Conservation (phyloP, 2,797 vertebrate genomes). For the Hephaestus fuliginosus region DNA sequence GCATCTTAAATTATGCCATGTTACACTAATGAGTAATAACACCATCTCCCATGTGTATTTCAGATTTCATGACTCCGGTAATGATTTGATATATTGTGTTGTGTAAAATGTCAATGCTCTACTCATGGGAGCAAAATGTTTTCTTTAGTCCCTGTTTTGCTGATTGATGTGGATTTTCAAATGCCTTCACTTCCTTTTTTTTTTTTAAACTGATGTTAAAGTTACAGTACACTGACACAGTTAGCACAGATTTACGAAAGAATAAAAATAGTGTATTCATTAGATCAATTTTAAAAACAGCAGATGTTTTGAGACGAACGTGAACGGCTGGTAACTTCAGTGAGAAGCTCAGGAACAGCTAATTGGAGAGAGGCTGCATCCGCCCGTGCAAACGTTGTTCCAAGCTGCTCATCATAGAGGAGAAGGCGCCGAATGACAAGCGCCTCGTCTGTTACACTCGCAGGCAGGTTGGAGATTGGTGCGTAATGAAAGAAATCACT, state of each 20-base stretch:
- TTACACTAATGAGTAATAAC: conserved; percentile 3
- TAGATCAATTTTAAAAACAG: conserved; percentile 18
- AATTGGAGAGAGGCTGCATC: conserved; percentile 47
- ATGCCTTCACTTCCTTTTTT: background rate
- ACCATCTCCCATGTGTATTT: background rate
- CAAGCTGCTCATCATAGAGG: background rate
- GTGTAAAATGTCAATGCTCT: conserved; percentile 1
- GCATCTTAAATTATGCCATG: background rate
- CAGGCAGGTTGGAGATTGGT: conserved; percentile 9
- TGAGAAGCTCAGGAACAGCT: conserved; percentile 16
- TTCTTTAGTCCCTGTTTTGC: background rate
- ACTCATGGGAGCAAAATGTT: background rate
- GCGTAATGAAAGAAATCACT: conserved; percentile 16
- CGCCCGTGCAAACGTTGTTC: conserved; percentile 38
- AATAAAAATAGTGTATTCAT: background rate
- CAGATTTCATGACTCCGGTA: background rate
- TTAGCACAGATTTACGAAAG: background rate
- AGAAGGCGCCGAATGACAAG: conserved; percentile 30
- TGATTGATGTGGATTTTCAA: conserved; percentile 3
- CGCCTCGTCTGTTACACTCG: conserved; percentile 21
- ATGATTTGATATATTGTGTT: background rate
- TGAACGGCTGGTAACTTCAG: conserved; percentile 27
- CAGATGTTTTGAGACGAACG: conserved; percentile 50
- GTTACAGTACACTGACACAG: background rate
- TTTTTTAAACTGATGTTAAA: background rate